Percentiles rank a stretch among this genome's conserved stretches.
These are phyloP conservation scores for Leuciscus waleckii DNA, from an alignment of 2,797 vertebrate genomes.

Conservation along the genomic window DNA sequence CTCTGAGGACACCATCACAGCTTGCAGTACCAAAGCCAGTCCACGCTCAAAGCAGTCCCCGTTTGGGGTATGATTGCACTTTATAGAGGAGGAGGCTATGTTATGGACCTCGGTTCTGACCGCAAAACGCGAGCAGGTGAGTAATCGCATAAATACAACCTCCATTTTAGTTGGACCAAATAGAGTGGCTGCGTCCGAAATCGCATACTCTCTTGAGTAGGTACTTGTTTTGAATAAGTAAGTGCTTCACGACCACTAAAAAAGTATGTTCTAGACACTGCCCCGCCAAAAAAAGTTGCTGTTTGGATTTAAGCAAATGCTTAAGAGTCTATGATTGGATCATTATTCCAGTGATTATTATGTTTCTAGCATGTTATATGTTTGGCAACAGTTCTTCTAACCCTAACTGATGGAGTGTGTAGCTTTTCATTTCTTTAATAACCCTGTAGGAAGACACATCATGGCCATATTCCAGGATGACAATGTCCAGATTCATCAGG, in stretches of 20 bases:
- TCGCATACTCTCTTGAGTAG: not conserved
- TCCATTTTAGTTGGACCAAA: not conserved
- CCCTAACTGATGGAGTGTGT: no score
- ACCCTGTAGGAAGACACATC: no score
- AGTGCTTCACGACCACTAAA: not conserved
- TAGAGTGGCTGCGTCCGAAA: not conserved
- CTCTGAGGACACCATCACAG: conserved; percentile 67
- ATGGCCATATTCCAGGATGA: no score
- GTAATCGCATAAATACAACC: not conserved
- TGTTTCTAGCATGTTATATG: no score
- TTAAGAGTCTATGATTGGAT: no score
- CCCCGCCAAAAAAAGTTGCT: no score
- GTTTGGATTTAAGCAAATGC: no score
- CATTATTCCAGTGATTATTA: no score
- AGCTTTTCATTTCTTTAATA: no score
- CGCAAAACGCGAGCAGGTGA: conserved; percentile 84
- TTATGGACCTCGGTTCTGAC: conserved; percentile 84
- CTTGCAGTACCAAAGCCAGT: conserved; percentile 88
- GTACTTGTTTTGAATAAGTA: not conserved
- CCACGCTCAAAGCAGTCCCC: conserved; percentile 77
- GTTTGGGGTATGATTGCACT: conserved; percentile 86
- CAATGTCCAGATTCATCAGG: no score
- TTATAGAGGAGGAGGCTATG: conserved; percentile 92
- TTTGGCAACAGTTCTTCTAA: no score
- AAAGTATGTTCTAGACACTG: not conserved